phyloP scores from a whole-genome alignment of 2,113 vertebrate species.

The Ahaetulla prasina region DNA sequence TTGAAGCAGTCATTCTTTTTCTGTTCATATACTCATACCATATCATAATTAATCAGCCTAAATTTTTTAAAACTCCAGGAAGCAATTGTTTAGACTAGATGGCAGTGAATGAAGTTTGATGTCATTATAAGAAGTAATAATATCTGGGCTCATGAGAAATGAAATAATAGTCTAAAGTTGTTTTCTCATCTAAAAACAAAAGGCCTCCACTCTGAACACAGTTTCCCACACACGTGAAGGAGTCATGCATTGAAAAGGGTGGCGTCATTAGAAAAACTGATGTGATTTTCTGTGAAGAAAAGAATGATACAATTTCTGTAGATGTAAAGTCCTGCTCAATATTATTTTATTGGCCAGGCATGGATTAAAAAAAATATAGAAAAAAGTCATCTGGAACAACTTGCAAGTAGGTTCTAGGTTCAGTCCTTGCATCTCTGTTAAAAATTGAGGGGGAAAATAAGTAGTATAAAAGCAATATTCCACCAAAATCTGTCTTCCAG shows the following conservation, averaged over 20 bases:
- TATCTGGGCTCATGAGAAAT: constrained; percentile 46
- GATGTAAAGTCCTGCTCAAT: not conserved
- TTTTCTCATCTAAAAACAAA: constrained; percentile 43
- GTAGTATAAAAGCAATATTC: not conserved
- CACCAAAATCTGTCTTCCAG: not conserved
- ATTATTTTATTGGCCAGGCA: constrained; percentile 1
- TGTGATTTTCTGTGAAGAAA: constrained; percentile 13
- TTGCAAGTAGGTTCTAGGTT: no score
- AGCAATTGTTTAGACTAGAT: constrained; percentile 17
- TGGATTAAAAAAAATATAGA: not conserved
- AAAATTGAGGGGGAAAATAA: not conserved
- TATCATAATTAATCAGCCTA: not conserved
- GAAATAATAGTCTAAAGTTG: constrained; percentile 35
- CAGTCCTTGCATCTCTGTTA: not conserved
- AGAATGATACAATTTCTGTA: constrained; percentile 4
- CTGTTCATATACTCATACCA: not conserved
- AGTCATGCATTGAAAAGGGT: not conserved
- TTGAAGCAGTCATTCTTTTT: not conserved
- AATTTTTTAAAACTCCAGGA: constrained; percentile 5
- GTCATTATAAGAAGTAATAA: constrained; percentile 22
- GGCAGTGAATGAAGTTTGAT: constrained; percentile 32
- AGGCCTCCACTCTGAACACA: constrained; percentile 12
- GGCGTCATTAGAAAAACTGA: not conserved
- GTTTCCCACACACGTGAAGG: not conserved
- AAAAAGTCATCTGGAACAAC: no score